A percentile compares a stretch with the other conserved stretches of the same genome.
Evolutionary conservation across 2,797 vertebrate genomes (phyloP).

Genomic region (Labroides dimidiatus): DNA sequence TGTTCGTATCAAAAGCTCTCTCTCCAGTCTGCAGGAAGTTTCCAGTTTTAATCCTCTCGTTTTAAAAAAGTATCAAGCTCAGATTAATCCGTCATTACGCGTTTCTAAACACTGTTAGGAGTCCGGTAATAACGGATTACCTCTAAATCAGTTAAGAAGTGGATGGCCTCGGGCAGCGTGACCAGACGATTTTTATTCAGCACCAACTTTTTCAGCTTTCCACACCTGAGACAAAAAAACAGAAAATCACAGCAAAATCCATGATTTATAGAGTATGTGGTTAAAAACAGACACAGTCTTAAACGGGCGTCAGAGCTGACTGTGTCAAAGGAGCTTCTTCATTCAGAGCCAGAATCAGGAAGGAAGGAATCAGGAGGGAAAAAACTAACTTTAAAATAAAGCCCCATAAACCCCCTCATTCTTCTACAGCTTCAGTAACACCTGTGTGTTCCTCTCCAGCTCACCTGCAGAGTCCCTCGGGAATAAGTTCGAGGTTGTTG

Average conservation of each 20-base stretch:
- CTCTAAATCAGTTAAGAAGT: slow-evolving; percentile 93
- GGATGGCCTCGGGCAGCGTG: slow-evolving; percentile 94
- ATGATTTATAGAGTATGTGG: neutral
- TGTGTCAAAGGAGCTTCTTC: neutral
- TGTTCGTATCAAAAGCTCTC: neutral
- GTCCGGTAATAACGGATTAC: slow-evolving; percentile 65
- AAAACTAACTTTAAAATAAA: no score
- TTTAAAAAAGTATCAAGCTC: neutral
- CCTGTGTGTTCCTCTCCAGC: neutral
- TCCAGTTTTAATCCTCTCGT: neutral
- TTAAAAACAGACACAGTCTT: neutral
- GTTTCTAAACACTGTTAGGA: neutral
- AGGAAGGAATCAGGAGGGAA: no score
- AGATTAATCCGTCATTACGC: neutral
- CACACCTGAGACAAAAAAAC: slow-evolving; percentile 85
- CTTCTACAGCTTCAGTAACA: no score
- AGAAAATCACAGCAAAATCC: slow-evolving; percentile 14
- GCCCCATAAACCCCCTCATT: no score
- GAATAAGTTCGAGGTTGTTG: slow-evolving; percentile 98
- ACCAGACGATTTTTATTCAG: slow-evolving; percentile 97
- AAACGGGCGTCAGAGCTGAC: no score
- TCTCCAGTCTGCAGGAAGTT: neutral
- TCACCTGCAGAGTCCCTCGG: slow-evolving; percentile 97
- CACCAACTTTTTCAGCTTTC: slow-evolving; percentile 94
- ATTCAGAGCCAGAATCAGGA: no score